These are phyloP conservation scores for Psylliodes chrysocephalus DNA, from an alignment of 2,888 invertebrate species.

Conservation along the genomic window DNA sequence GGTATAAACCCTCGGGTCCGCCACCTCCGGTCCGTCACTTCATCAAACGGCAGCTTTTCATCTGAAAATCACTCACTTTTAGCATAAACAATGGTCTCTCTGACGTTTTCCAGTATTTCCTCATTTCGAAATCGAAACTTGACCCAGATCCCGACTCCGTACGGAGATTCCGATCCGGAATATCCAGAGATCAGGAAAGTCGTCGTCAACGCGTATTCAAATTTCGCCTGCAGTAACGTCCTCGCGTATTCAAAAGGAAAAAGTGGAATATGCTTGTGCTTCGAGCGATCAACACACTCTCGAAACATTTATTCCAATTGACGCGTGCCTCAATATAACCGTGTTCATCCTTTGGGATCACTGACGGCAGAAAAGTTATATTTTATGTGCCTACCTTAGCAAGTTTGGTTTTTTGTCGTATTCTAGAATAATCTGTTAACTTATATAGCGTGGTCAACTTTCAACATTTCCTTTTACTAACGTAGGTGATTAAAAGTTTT, in stretches of 20 bases:
- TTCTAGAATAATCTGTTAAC: too few relatives aligned
- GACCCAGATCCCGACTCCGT: conserved; percentile 18
- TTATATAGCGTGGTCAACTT: too few relatives aligned
- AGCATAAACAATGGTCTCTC: conserved; percentile 21
- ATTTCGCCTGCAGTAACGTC: background rate
- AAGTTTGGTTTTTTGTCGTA: too few relatives aligned
- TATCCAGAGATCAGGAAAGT: conserved; percentile 17
- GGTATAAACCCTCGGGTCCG: too few relatives aligned
- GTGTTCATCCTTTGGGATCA: too few relatives aligned
- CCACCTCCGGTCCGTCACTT: background rate
- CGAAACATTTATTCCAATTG: conserved; percentile 4
- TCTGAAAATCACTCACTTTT: conserved; percentile 23
- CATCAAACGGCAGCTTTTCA: conserved; percentile 13
- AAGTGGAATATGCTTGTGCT: conserved; percentile 9
- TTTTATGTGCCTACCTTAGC: too few relatives aligned
- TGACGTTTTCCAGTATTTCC: conserved; percentile 22
- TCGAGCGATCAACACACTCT: background rate
- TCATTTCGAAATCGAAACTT: conserved; percentile 22
- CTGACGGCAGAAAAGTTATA: too few relatives aligned
- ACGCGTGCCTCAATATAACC: background rate
- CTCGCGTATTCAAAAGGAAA: conserved; percentile 5
- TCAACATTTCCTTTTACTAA: too few relatives aligned
- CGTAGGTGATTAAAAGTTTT: too few relatives aligned
- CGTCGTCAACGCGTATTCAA: conserved; percentile 16
- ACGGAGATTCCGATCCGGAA: conserved; percentile 16